Evolutionary conservation across 1,140 invertebrate species (phyloP).

Genomic region (Adelges cooleyi): DNA sequence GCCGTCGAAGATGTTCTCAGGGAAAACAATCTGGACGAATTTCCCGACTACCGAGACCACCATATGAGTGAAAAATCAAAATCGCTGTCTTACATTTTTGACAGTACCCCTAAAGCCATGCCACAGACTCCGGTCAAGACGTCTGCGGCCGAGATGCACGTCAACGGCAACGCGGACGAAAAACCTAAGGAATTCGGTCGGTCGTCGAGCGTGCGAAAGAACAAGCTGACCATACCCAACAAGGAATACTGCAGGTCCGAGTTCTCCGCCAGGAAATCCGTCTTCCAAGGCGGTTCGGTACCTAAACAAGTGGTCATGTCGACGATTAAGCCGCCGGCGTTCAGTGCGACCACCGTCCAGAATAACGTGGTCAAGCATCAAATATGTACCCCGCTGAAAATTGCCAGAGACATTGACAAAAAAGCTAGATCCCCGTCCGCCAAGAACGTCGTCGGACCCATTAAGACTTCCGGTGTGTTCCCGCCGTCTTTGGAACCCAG

Average conservation of each 20-base stretch:
- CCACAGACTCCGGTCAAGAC: neutral
- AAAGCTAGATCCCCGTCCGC: neutral
- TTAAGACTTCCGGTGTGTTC: conserved; percentile 8
- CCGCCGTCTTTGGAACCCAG: conserved; percentile 5
- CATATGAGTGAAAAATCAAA: conserved; percentile 20
- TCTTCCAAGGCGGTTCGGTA: neutral
- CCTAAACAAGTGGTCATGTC: conserved; percentile 8
- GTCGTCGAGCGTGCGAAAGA: neutral
- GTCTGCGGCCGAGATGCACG: neutral
- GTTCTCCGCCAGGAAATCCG: conserved; percentile 18
- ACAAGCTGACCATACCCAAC: conserved; percentile 20
- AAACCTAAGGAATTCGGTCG: neutral
- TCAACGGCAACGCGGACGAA: neutral
- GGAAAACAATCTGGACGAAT: neutral
- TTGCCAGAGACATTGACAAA: neutral
- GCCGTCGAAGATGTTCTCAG: conserved; percentile 3
- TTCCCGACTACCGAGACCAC: neutral
- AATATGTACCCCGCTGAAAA: neutral
- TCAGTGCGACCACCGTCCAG: conserved; percentile 2
- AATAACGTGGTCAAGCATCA: conserved; percentile 6
- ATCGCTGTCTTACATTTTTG: conserved; percentile 22
- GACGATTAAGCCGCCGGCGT: neutral
- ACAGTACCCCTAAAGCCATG: neutral
- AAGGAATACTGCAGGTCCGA: conserved; percentile 15
- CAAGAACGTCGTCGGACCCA: neutral